These are phyloP conservation scores for Oceanites oceanicus DNA, from an alignment of 2,113 vertebrate genomes.

Conservation along the genomic window DNA sequence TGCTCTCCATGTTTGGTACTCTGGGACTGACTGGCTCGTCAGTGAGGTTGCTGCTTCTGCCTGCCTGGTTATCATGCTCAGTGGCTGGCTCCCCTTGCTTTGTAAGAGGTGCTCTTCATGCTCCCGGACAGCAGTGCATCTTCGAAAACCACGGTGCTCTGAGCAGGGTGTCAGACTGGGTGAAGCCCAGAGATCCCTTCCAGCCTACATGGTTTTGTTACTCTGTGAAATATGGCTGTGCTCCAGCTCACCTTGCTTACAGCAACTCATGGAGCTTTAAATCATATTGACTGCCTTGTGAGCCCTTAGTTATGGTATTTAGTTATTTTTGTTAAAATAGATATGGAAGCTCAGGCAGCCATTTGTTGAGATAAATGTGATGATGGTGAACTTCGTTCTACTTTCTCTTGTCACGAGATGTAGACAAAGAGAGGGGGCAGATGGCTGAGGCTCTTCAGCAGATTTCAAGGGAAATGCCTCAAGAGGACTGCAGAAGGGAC, in stretches of 20 bases:
- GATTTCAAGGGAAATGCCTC: background rate
- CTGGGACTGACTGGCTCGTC: background rate
- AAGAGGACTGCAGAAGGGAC: background rate
- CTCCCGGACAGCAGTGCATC: accelerated
- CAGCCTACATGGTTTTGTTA: background rate
- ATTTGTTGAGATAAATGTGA: background rate
- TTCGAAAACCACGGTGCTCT: background rate
- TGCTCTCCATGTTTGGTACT: accelerated
- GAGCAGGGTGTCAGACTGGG: background rate
- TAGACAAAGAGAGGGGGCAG: background rate
- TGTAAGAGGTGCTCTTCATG: background rate
- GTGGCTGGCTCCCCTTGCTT: background rate
- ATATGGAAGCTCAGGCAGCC: background rate
- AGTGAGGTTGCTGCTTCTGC: background rate
- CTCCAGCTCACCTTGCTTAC: background rate
- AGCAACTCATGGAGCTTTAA: background rate
- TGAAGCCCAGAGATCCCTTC: background rate
- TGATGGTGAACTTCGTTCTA: background rate
- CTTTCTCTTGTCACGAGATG: background rate
- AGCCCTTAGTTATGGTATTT: background rate
- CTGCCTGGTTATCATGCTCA: background rate
- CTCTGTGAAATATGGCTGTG: background rate
- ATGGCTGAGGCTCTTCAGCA: background rate
- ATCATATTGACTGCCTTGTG: background rate
- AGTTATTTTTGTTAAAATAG: background rate